A percentile compares a stretch with the other conserved stretches of the same genome.
phyloP scores from a whole-genome alignment of 2,113 vertebrate species.

The Hirundichthys speculiger region DNA sequence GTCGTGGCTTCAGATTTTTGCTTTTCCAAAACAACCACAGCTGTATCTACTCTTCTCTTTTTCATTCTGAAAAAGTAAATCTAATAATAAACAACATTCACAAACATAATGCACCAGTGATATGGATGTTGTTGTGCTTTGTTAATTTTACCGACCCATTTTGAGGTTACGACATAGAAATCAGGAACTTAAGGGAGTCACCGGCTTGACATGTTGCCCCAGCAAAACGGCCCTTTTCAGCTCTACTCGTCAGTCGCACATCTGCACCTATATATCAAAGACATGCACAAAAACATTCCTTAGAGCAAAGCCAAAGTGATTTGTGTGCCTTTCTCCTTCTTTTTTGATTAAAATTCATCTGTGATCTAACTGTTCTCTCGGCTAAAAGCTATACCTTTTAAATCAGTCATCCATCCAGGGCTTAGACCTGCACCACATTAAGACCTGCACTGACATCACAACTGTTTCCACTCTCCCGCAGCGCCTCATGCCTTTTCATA shows the following conservation, averaged over 20 bases:
- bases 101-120: background rate
- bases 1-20: no score
- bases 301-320: slow-evolving; percentile 76
- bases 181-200: slow-evolving; percentile 65
- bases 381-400: slow-evolving; percentile 80
- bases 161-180: slow-evolving; percentile 55
- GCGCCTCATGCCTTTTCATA: slow-evolving; percentile 62
- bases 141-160: slow-evolving; percentile 41
- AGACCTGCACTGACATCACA: slow-evolving; percentile 72
- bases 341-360: slow-evolving; percentile 83
- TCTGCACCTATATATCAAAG: slow-evolving; percentile 82
- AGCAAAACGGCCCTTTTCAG: slow-evolving; percentile 66
- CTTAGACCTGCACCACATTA: slow-evolving; percentile 73
- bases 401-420: slow-evolving; percentile 76
- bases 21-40: no score
- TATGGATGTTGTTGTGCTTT: slow-evolving; percentile 20
- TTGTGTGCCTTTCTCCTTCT: slow-evolving; percentile 79
- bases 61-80: no score
- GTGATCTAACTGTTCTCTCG: slow-evolving; percentile 78
- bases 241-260: slow-evolving; percentile 74
- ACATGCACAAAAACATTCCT: slow-evolving; percentile 79
- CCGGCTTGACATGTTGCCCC: slow-evolving; percentile 63
- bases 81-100: background rate
- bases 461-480: slow-evolving; percentile 65
- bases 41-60: no score